Base-by-base conservation (phyloP, 2,113 vertebrate species). In the Thunnus thynnus region DNA sequence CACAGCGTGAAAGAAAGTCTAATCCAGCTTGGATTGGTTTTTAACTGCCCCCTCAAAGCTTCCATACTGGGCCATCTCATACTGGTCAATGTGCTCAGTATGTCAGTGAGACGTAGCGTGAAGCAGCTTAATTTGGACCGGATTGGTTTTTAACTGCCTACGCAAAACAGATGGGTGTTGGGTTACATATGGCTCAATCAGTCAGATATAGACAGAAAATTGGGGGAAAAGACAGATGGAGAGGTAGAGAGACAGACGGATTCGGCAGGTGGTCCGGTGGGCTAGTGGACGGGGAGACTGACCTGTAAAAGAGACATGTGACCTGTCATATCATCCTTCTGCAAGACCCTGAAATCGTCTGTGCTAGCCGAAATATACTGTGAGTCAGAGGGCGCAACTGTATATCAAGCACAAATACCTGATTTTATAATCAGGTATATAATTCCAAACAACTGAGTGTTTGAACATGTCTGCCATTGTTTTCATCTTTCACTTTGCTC, bases 111-210 rank as follows among this genome's bases (percentile, higher is more conserved):
- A 88, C 84, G 58, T 85, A 91, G 91, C 88, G 84, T 92, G 90
- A 92, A 91, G 87, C 86, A 25, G 76, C 78, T 86, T 91, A 88
- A 92, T 93, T 93, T 89, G 84, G 90, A 86, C 67, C 82, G 76
- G 56, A 89, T 84, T 89, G 86, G 76, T 87, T 89, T 90, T 90
- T 91, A 88, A 92, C 78, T 80, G 88, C 79, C 86, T 72, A 80
- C 87, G 77, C 88, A 88, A 89, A 91, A 88, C 92, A 92, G 90
- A 89, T 86, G 87, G 89, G 87, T 84, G 79, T 90, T 58, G 36
- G 80, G 79, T 92, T 93, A 80, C 87, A 80, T 74, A 89, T 69
- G 58, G 72, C 90, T 92, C 90, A 91, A 91, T 93, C 91, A 84
- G 85, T 74, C 47, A 58, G 84, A 84, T 75, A 76, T 46, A 76